phyloP scores from a whole-genome alignment of 1,140 invertebrate genomes.

The Monomorium pharaonis region DNA sequence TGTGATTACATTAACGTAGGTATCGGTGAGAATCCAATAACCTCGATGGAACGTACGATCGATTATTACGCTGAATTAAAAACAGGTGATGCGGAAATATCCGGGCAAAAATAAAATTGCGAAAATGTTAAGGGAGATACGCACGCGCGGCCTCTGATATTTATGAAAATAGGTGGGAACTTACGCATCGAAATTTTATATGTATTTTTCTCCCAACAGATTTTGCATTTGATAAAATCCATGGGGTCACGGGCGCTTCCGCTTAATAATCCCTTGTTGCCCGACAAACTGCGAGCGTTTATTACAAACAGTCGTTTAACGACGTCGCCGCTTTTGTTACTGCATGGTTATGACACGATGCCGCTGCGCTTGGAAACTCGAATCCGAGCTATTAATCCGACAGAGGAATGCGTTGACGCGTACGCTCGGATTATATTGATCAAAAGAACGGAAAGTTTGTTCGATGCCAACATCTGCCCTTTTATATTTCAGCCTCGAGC shows the following conservation, averaged over 20 bases:
- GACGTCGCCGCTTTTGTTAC: slow-evolving; percentile 34
- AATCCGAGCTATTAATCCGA: slow-evolving; percentile 45
- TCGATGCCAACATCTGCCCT: slow-evolving; percentile 56
- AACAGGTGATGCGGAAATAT: slow-evolving; percentile 37
- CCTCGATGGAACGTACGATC: slow-evolving; percentile 52
- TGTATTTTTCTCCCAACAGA: not conserved
- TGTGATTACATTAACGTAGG: slow-evolving; percentile 50
- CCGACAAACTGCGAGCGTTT: slow-evolving; percentile 28
- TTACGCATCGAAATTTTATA: slow-evolving; percentile 14
- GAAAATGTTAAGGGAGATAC: not conserved
- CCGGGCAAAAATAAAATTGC: slow-evolving; percentile 39
- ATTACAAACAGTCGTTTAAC: slow-evolving; percentile 43
- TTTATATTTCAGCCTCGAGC: not conserved
- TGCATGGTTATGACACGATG: slow-evolving; percentile 22
- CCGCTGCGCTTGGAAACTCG: slow-evolving; percentile 18
- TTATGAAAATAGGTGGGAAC: slow-evolving; percentile 42
- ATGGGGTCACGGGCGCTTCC: not conserved
- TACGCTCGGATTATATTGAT: slow-evolving; percentile 63
- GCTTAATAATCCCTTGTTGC: slow-evolving; percentile 41
- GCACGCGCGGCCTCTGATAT: not conserved
- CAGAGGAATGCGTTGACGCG: slow-evolving; percentile 55
- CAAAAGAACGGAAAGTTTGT: slow-evolving; percentile 27
- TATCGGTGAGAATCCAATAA: slow-evolving; percentile 43
- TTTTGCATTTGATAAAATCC: slow-evolving; percentile 41
- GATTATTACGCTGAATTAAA: slow-evolving; percentile 60